Base-by-base conservation (phyloP, 2,113 vertebrate species). In the Climacteris rufus region DNA sequence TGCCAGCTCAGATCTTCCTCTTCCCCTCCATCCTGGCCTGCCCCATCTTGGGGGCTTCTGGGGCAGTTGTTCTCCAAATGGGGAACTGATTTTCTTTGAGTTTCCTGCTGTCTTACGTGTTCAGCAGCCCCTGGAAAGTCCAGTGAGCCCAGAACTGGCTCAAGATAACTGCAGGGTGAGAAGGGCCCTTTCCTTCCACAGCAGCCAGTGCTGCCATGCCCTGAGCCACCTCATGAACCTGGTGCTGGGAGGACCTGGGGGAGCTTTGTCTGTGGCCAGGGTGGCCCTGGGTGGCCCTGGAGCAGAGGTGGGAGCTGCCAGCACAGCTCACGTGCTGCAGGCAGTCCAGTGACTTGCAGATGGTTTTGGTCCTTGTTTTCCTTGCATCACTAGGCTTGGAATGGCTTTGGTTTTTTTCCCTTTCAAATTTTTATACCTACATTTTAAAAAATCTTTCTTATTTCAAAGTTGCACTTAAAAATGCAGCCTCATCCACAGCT, bases 61-160 rank as follows among this genome's bases (percentile, higher is more conserved):
- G 68, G 83, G 40, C 91, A 72, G 0, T 40, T 37, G 68, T 66
- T 33, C 68, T 96, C 66, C 57, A 42, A 96, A 96, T 90, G 86
- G 83, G 96, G 96, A 96, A 95, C 93, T 8, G 86, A 71, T 85
- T 94, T 92, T 88, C 4, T 3, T 56, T 52, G 66, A 37, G 91
- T 94, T 94, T 93, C 93, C 96, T 94, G 82, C 89, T 83, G 18
- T 56, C 89, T 83, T 75, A 85, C 15, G 2, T 1, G 1, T 83
- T 90, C 57, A 96, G 66, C 89, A 68, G 54, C 75, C 79, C 40
- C 53, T 88, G 96, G 75, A 96, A 96, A 93, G 93, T 92, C 89
- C 71, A 4, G 44, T 42, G n/a, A 79, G 75, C 61, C 49, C 79
- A 72, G 66, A 68, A 25, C 27, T 76, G 59, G 10, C 42, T 85